A percentile compares a stretch with the other conserved stretches of the same genome.
Evolutionary conservation across 2,888 invertebrate genomes (phyloP).

Genomic region (Liodrosophila aerea): DNA sequence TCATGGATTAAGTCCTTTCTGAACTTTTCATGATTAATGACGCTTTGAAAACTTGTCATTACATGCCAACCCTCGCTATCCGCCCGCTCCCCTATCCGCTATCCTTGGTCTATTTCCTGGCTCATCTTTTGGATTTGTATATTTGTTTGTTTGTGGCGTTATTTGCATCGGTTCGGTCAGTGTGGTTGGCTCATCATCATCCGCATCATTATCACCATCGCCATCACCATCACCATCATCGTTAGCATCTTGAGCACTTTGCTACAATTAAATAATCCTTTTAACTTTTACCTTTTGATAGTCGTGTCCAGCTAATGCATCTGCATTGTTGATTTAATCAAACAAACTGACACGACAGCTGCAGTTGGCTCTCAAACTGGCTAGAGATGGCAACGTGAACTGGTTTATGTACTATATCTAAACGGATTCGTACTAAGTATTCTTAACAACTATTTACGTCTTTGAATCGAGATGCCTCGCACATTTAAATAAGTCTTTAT

Average conservation of each 20-base stretch:
- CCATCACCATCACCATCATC: not conserved
- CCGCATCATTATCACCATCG: not conserved
- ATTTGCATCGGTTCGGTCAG: not conserved
- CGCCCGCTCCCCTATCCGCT: not conserved
- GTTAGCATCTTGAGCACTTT: not conserved
- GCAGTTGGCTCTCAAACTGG: slow-evolving; percentile 10
- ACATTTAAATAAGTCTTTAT: too few species aligned
- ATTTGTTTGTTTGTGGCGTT: slow-evolving; percentile 7
- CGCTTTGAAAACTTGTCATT: slow-evolving; percentile 68
- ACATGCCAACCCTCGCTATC: slow-evolving; percentile 11
- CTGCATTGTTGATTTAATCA: slow-evolving; percentile 44
- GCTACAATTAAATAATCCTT: too few species aligned
- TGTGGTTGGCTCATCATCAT: slow-evolving; percentile 1
- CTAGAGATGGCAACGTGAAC: not conserved
- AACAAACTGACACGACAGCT: slow-evolving; percentile 8
- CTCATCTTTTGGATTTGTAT: slow-evolving; percentile 7
- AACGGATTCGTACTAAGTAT: too few species aligned
- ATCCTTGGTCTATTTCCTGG: not conserved
- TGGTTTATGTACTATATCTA: too few species aligned
- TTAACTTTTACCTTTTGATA: slow-evolving; percentile 12
- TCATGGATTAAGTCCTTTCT: slow-evolving; percentile 63
- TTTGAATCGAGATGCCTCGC: too few species aligned
- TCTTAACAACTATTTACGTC: too few species aligned
- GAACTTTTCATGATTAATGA: slow-evolving; percentile 73
- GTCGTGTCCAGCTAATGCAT: slow-evolving; percentile 10